Percentiles rank a stretch among this genome's conserved stretches.
phyloP scores from a whole-genome alignment of 1,140 invertebrate genomes.

The Pachypsylla venusta region DNA sequence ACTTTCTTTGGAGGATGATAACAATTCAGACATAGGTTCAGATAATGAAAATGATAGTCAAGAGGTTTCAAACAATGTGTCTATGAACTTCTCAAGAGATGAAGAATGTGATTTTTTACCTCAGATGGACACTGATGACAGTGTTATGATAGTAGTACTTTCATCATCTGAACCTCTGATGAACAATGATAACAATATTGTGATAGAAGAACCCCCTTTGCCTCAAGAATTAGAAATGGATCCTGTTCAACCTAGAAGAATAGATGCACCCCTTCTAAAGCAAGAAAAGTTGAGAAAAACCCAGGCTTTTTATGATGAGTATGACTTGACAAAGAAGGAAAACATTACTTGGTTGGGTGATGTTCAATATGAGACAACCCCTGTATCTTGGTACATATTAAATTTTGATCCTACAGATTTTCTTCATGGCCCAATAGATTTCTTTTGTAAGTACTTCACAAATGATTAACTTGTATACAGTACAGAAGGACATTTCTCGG shows the following conservation, averaged over 20 bases:
- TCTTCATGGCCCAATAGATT: neutral
- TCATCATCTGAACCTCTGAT: too few species aligned
- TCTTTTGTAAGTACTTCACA: neutral
- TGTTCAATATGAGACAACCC: neutral
- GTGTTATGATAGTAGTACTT: too few species aligned
- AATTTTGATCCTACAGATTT: neutral
- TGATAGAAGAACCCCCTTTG: too few species aligned
- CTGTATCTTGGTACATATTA: neutral
- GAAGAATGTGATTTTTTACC: neutral
- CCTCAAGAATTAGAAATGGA: too few species aligned
- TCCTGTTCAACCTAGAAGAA: too few species aligned
- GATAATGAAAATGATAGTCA: neutral
- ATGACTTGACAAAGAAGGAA: conserved; percentile 4
- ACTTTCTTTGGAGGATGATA: too few species aligned
- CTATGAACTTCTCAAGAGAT: neutral
- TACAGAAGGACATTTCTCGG: neutral
- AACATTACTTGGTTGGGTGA: neutral
- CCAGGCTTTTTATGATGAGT: neutral
- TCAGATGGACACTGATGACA: neutral
- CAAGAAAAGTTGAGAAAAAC: neutral
- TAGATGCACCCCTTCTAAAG: neutral
- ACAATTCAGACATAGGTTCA: neutral
- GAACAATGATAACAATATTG: too few species aligned
- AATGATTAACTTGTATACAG: neutral
- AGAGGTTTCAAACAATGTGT: too few species aligned